These are phyloP conservation scores for Hyphantria cunea DNA, from an alignment of 1,140 invertebrate genomes.

Conservation along the genomic window DNA sequence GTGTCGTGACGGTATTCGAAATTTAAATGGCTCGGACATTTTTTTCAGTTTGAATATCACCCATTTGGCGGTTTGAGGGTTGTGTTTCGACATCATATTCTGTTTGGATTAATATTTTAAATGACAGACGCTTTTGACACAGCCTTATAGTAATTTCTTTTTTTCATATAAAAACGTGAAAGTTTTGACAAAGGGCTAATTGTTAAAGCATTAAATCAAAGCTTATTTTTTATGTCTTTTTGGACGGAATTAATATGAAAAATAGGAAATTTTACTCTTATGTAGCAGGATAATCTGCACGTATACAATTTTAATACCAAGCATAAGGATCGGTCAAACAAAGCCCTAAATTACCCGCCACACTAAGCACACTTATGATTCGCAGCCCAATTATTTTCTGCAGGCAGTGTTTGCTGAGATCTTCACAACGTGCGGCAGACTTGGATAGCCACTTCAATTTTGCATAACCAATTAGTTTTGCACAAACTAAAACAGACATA, in stretches of 20 bases:
- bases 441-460: slow-evolving; percentile 75
- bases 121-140: too few relatives aligned
- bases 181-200: too few relatives aligned
- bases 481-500: slow-evolving; percentile 66
- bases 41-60: slow-evolving; percentile 21
- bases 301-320: not conserved
- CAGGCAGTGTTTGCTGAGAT: slow-evolving; percentile 55
- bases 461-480: slow-evolving; percentile 77
- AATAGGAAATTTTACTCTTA: too few relatives aligned
- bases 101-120: too few relatives aligned
- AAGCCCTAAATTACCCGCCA: slow-evolving; percentile 21
- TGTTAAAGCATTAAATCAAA: too few relatives aligned
- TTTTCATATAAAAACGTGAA: too few relatives aligned
- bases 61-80: slow-evolving; percentile 19
- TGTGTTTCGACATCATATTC: not conserved
- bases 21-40: slow-evolving; percentile 30
- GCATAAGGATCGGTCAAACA: slow-evolving; percentile 16
- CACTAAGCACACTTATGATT: slow-evolving; percentile 22
- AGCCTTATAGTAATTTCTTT: too few relatives aligned
- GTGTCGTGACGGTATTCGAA: slow-evolving; percentile 55
- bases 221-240: too few relatives aligned
- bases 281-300: too few relatives aligned
- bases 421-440: slow-evolving; percentile 62
- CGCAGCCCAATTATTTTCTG: slow-evolving; percentile 35
- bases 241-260: too few relatives aligned